Conservation (phyloP, 2,113 vertebrate species). For the Patagioenas fasciata region DNA sequence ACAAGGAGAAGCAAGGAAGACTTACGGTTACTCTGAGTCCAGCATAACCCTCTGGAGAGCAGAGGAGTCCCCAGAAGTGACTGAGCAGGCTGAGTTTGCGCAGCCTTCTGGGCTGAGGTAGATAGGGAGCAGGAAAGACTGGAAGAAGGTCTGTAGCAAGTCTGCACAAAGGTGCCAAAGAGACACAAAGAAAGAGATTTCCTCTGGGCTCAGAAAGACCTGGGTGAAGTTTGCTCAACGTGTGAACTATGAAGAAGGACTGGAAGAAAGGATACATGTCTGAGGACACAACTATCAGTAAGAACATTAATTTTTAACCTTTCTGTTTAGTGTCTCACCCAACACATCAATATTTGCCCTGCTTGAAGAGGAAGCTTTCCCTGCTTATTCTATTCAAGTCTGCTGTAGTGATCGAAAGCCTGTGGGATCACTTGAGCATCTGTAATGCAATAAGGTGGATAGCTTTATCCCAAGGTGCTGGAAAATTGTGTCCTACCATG, state of each 20-base stretch:
- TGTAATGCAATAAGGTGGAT: background rate
- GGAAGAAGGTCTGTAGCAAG: background rate
- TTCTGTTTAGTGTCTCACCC: background rate
- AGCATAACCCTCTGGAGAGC: background rate
- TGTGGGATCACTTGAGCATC: background rate
- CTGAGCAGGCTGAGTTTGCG: background rate
- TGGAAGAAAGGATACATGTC: background rate
- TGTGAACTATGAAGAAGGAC: background rate
- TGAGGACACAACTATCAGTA: background rate
- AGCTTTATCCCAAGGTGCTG: background rate
- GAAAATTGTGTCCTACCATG: background rate
- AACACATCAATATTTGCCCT: background rate
- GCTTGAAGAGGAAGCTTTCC: background rate
- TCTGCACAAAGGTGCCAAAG: background rate
- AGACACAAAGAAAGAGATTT: background rate
- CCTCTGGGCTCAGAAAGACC: background rate
- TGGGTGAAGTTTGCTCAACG: background rate
- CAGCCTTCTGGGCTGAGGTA: background rate
- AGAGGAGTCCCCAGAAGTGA: background rate
- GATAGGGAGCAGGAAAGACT: background rate
- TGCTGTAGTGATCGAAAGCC: background rate
- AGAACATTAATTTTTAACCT: background rate
- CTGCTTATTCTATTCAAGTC: background rate
- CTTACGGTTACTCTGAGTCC: background rate
- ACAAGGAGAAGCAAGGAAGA: background rate